Conservation (phyloP, 1,140 invertebrate genomes). For the Dendroctonus valens region DNA sequence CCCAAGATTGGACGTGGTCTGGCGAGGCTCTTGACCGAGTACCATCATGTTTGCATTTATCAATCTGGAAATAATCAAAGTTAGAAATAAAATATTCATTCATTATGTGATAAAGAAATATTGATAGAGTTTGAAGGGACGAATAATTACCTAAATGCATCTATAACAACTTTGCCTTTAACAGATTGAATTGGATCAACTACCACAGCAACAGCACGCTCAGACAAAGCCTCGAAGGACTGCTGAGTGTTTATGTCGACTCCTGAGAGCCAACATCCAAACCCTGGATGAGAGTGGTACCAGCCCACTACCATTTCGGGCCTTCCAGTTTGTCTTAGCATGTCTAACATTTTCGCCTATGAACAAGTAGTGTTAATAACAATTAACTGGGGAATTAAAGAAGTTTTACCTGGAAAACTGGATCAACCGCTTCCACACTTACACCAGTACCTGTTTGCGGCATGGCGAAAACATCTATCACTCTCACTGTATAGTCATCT, state of each 20-base stretch:
- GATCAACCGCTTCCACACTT: constrained; percentile 99
- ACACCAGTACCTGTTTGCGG: constrained; percentile 96
- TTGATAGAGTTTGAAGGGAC: neutral
- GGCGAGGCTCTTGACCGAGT: constrained; percentile 95
- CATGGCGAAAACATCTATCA: constrained; percentile 99
- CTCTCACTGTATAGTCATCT: constrained; percentile 98
- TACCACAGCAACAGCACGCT: constrained; percentile 98
- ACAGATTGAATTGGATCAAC: constrained; percentile 99
- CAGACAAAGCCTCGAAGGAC: constrained; percentile 97
- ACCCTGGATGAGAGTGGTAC: constrained; percentile 99
- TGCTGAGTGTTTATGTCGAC: constrained; percentile 99
- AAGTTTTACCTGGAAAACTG: constrained; percentile 82
- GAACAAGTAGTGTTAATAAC: neutral
- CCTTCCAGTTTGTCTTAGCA: constrained; percentile 97
- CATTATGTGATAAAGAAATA: neutral
- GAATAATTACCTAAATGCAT: constrained; percentile 67
- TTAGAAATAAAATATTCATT: neutral
- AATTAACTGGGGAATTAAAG: neutral
- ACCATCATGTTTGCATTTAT: constrained; percentile 99
- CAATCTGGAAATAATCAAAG: constrained; percentile 57
- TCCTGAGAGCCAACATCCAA: constrained; percentile 99
- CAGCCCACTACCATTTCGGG: constrained; percentile 99
- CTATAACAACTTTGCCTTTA: constrained; percentile 95
- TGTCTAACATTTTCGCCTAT: constrained; percentile 98
- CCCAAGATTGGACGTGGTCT: constrained; percentile 98